Evolutionary conservation across 2,888 invertebrate species (phyloP).

Genomic region (Dolomedes plantarius): DNA sequence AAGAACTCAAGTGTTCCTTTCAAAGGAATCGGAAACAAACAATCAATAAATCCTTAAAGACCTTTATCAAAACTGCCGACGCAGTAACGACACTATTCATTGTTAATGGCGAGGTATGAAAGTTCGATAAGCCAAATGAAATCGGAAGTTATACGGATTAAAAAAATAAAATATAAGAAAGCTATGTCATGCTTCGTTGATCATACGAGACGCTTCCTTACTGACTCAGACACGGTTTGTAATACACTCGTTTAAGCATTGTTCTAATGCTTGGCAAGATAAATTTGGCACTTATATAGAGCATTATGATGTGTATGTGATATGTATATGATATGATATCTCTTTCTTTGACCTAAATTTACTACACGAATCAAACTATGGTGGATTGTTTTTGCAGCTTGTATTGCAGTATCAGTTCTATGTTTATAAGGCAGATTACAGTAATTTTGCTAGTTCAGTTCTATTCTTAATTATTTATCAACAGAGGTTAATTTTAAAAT

Average conservation of each 20-base stretch:
- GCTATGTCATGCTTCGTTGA: background rate
- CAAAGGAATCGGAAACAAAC: no score
- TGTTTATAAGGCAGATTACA: no score
- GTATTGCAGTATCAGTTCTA: no score
- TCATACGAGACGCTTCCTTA: conserved; percentile 27
- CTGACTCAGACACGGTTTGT: background rate
- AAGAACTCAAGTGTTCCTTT: no score
- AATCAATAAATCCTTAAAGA: no score
- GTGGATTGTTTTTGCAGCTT: no score
- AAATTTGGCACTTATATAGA: background rate
- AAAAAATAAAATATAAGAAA: background rate
- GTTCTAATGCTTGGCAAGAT: background rate
- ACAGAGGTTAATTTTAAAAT: no score
- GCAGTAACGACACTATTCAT: background rate
- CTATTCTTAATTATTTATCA: no score
- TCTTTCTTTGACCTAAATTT: background rate
- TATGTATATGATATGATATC: background rate
- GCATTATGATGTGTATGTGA: background rate
- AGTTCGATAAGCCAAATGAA: background rate
- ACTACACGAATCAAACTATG: no score
- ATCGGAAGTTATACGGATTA: conserved; percentile 21
- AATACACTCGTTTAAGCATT: conserved; percentile 2
- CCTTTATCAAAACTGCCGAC: no score
- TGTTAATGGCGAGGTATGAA: background rate
- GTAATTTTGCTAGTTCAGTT: no score